A percentile compares a stretch with the other conserved stretches of the same genome.
Evolutionary conservation across 2,888 invertebrate genomes (phyloP).

Genomic region (Alitta virens): DNA sequence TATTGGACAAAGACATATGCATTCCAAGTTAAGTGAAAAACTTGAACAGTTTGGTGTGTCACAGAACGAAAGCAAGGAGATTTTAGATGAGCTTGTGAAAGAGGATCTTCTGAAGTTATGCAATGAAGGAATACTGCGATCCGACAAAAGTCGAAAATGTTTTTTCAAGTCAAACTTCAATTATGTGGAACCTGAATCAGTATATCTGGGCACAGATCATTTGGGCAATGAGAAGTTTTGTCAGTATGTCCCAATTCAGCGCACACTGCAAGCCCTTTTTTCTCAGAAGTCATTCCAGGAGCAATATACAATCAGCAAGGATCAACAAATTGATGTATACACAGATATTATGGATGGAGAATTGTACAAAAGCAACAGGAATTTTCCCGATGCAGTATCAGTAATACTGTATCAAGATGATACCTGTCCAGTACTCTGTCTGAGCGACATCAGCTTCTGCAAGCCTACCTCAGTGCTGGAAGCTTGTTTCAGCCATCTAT

Average conservation of each 20-base stretch:
- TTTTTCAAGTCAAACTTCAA: not conserved
- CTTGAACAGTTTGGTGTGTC: no score
- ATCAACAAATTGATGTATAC: not conserved
- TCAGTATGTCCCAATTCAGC: not conserved
- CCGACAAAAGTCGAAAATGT: not conserved
- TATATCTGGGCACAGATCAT: not conserved
- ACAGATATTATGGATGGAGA: not conserved
- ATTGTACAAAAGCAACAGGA: not conserved
- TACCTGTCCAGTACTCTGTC: conserved; percentile 20
- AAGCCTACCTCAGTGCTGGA: conserved; percentile 3
- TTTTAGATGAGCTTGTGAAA: no score
- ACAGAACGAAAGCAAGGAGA: no score
- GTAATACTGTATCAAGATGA: conserved; percentile 9
- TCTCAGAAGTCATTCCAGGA: not conserved
- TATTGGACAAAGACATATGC: no score
- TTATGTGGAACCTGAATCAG: not conserved
- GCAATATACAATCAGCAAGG: not conserved
- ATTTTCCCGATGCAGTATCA: not conserved
- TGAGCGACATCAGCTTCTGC: conserved; percentile 25
- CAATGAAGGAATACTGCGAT: not conserved
- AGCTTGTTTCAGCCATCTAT: no score
- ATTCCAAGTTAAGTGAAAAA: no score
- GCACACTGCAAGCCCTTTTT: not conserved
- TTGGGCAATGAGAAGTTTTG: not conserved
- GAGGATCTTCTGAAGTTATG: no score